A percentile compares a stretch with the other conserved stretches of the same genome.
These are phyloP conservation scores for Pyrgus malvae DNA, from an alignment of 2,888 invertebrate species.

Conservation along the genomic window DNA sequence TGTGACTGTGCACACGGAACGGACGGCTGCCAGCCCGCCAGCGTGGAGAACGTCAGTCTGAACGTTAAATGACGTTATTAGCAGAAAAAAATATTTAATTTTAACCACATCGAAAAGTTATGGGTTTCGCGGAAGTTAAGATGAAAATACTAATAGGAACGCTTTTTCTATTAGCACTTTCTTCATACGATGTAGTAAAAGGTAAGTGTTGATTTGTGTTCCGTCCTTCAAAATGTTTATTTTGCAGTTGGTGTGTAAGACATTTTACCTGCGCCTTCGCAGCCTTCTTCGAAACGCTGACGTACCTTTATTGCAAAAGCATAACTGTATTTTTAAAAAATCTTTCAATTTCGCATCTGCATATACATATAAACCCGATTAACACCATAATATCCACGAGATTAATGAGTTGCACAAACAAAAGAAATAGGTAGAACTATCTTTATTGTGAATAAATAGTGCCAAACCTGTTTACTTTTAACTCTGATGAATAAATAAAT, in stretches of 20 bases:
- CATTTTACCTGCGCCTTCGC: conserved; percentile 21
- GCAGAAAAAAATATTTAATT: conserved; percentile 4
- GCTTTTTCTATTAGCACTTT: conserved; percentile 42
- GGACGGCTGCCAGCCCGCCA: background rate
- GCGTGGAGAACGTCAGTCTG: conserved; percentile 10
- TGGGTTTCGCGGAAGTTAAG: conserved; percentile 48
- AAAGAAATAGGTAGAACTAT: too few species aligned
- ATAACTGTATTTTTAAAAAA: too few species aligned
- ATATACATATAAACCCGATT: background rate
- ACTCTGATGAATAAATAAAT: too few species aligned
- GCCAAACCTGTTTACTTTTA: too few species aligned
- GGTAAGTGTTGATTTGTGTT: conserved; percentile 43
- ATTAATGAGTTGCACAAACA: too few species aligned
- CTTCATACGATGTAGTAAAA: conserved; percentile 37
- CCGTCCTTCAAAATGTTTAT: conserved; percentile 15
- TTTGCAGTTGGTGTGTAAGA: conserved; percentile 5
- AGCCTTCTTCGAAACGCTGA: conserved; percentile 21
- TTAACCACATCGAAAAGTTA: conserved; percentile 37
- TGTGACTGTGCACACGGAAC: too few species aligned
- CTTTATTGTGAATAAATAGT: too few species aligned
- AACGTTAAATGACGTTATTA: conserved; percentile 14
- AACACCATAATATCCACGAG: too few species aligned
- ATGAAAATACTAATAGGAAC: conserved; percentile 42
- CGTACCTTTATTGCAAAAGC: too few species aligned
- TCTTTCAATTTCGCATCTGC: too few species aligned